These are phyloP conservation scores for Morone chrysops DNA, from an alignment of 2,113 vertebrate species.

Conservation along the genomic window DNA sequence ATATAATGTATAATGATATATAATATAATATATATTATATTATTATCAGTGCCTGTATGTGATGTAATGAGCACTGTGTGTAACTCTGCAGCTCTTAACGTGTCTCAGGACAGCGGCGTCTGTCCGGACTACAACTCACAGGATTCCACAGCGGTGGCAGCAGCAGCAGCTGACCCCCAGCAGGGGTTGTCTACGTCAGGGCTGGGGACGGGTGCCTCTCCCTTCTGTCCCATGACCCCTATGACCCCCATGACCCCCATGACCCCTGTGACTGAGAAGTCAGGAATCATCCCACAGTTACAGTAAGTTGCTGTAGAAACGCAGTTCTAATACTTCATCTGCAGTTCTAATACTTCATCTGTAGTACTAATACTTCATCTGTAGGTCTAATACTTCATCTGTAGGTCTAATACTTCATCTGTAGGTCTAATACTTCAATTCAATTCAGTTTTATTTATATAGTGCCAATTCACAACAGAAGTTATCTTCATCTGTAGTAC, in stretches of 20 bases:
- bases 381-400: neutral
- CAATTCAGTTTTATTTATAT: too few species aligned
- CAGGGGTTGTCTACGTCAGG: constrained; percentile 44
- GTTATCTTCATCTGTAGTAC: too few species aligned
- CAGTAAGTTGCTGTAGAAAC: constrained; percentile 83
- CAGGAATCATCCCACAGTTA: constrained; percentile 93
- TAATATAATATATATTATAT: too few species aligned
- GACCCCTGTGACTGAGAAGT: constrained; percentile 88
- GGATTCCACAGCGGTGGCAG: constrained; percentile 15
- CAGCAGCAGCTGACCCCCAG: constrained; percentile 3
- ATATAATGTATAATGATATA: too few species aligned
- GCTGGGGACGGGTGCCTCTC: constrained; percentile 34
- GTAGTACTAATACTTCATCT: neutral
- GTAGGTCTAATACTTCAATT: neutral
- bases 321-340: neutral
- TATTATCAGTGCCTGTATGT: too few species aligned
- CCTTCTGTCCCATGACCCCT: constrained; percentile 82
- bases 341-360: neutral
- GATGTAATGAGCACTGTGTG: too few species aligned
- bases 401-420: neutral
- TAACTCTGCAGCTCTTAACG: constrained; percentile 13
- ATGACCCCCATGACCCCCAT: constrained; percentile 91
- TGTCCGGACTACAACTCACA: constrained; percentile 49
- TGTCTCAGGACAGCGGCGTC: constrained; percentile 68
- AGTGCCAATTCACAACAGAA: too few species aligned